Percentiles rank a stretch among this genome's conserved stretches.
phyloP scores from a whole-genome alignment of 2,888 invertebrate species.

The Clivina fossor region DNA sequence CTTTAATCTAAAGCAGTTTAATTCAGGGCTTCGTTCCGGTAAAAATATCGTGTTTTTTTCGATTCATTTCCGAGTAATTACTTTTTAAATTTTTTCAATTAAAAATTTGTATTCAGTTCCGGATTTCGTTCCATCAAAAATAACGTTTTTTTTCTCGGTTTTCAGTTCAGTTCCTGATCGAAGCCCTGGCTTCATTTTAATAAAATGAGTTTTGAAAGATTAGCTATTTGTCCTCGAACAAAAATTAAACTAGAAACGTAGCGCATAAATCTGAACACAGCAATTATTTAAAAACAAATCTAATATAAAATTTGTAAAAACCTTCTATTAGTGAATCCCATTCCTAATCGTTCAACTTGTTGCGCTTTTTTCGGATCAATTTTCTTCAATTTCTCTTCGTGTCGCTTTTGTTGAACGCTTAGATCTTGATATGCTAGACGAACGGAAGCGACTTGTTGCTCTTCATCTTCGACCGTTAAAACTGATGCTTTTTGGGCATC shows the following conservation, averaged over 20 bases:
- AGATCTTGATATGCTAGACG: conserved; percentile 79
- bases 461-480: conserved; percentile 64
- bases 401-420: conserved; percentile 66
- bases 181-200: too few species aligned
- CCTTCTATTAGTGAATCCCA: conserved; percentile 65
- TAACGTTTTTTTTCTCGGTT: too few species aligned
- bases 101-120: too few species aligned
- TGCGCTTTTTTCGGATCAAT: conserved; percentile 82
- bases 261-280: too few species aligned
- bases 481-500: conserved; percentile 51
- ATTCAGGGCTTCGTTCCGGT: too few species aligned
- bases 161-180: too few species aligned
- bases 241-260: conserved; percentile 15
- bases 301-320: conserved; percentile 2
- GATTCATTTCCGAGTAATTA: background rate
- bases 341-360: conserved; percentile 90
- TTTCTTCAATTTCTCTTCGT: conserved; percentile 71
- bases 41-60: conserved; percentile 3
- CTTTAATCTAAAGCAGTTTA: too few species aligned
- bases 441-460: conserved; percentile 67
- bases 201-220: too few species aligned
- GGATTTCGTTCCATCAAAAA: too few species aligned
- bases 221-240: too few species aligned
- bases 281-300: too few species aligned
- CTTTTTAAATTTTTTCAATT: background rate